phyloP scores from a whole-genome alignment of 1,140 invertebrate genomes.

The Elymnias hypermnestra region DNA sequence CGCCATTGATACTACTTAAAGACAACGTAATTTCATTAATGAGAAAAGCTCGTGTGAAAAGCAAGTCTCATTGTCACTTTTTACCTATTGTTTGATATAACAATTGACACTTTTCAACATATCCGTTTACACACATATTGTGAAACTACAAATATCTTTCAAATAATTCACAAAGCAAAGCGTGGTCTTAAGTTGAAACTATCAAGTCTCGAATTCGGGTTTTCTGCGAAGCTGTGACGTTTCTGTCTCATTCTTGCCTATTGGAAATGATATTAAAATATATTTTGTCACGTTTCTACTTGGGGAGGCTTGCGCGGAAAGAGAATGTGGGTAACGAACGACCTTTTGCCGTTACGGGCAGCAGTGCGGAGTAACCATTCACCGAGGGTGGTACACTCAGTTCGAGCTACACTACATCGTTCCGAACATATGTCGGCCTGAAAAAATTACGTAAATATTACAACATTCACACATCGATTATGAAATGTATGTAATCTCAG shows the following conservation, averaged over 20 bases:
- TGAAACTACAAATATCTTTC: slow-evolving; percentile 58
- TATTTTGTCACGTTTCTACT: slow-evolving; percentile 46
- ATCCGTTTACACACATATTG: slow-evolving; percentile 56
- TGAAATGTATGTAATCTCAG: slow-evolving; percentile 47
- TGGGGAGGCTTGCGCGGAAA: slow-evolving; percentile 72
- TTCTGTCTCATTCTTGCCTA: slow-evolving; percentile 35
- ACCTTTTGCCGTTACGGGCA: slow-evolving; percentile 69
- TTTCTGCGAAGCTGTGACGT: slow-evolving; percentile 55
- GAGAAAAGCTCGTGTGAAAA: slow-evolving; percentile 19
- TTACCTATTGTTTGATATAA: slow-evolving; percentile 26
- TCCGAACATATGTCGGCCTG: slow-evolving; percentile 53
- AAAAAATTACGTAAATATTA: slow-evolving; percentile 75
- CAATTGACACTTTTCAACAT: slow-evolving; percentile 47
- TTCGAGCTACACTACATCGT: slow-evolving; percentile 38
- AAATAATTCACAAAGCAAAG: slow-evolving; percentile 69
- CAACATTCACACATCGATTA: slow-evolving; percentile 65
- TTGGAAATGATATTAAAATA: slow-evolving; percentile 17
- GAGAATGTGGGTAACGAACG: slow-evolving; percentile 74
- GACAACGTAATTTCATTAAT: slow-evolving; percentile 14
- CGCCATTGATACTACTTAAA: slow-evolving; percentile 6
- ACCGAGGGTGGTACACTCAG: slow-evolving; percentile 48
- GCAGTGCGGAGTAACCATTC: slow-evolving; percentile 70
- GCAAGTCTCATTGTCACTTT: slow-evolving; percentile 20
- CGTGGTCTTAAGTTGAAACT: slow-evolving; percentile 67
- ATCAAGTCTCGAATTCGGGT: slow-evolving; percentile 70